These are phyloP conservation scores for Rhopalosiphum padi DNA, from an alignment of 1,140 invertebrate genomes.

Conservation along the genomic window DNA sequence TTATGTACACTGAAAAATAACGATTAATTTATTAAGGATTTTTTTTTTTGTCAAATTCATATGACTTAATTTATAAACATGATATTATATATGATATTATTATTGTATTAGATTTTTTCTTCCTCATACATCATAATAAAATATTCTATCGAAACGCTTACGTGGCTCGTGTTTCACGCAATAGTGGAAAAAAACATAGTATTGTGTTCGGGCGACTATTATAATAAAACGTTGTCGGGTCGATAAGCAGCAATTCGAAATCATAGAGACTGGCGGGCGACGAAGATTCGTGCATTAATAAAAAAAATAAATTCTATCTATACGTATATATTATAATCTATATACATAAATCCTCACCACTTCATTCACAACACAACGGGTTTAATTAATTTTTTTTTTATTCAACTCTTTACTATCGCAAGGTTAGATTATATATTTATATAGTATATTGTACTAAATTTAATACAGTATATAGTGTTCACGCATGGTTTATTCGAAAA, in stretches of 20 bases:
- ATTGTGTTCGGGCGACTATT: neutral
- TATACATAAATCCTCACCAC: neutral
- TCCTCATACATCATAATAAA: neutral
- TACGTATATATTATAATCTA: neutral
- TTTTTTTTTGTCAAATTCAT: neutral
- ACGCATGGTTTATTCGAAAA: constrained; percentile 9
- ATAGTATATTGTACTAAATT: neutral
- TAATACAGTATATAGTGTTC: neutral
- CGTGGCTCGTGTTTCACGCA: neutral
- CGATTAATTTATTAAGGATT: neutral
- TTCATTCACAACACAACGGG: constrained; percentile 34
- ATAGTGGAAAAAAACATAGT: neutral
- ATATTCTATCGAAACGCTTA: neutral
- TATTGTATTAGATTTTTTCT: neutral
- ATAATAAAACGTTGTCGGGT: constrained; percentile 16
- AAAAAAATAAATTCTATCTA: neutral
- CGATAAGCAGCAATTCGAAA: neutral
- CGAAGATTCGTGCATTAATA: neutral
- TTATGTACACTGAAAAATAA: neutral
- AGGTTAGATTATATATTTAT: neutral
- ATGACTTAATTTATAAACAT: neutral
- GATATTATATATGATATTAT: neutral
- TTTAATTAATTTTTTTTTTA: neutral
- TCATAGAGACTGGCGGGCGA: neutral
- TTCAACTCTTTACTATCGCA: neutral